phyloP scores from a whole-genome alignment of 2,113 vertebrate genomes.

The Channa argus region DNA sequence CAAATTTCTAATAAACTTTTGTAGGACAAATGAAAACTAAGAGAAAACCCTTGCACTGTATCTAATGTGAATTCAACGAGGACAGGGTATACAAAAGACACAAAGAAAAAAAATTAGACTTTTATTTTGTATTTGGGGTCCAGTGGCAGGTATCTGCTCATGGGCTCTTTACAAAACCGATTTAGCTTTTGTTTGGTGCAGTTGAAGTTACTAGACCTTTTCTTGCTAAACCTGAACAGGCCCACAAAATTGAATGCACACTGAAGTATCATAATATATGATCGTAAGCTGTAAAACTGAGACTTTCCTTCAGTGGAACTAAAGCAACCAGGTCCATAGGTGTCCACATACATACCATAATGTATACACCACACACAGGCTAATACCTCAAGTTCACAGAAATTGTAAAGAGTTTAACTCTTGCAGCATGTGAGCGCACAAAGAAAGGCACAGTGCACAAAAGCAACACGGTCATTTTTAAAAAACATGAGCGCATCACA shows the following conservation, averaged over 20 bases:
- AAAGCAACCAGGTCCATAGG: not conserved
- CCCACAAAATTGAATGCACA: not conserved
- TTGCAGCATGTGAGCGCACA: slow-evolving; percentile 23
- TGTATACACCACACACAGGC: not conserved
- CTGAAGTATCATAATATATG: not conserved
- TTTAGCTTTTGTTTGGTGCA: too few relatives aligned
- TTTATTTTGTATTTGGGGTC: too few relatives aligned
- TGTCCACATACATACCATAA: slow-evolving; percentile 22
- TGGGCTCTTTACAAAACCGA: too few relatives aligned
- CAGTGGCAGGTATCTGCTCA: too few relatives aligned
- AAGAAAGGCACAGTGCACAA: slow-evolving; percentile 36
- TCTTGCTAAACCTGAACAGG: too few relatives aligned
- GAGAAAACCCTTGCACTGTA: not conserved
- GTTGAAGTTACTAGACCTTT: too few relatives aligned
- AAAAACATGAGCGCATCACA: slow-evolving; percentile 74
- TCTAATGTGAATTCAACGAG: not conserved
- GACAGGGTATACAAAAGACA: not conserved
- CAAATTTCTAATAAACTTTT: not conserved
- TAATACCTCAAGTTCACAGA: slow-evolving; percentile 20
- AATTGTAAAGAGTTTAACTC: slow-evolving; percentile 29
- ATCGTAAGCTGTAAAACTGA: not conserved
- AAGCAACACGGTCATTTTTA: slow-evolving; percentile 61
- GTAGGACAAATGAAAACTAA: not conserved
- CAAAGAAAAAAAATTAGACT: not conserved
- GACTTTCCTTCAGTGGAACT: not conserved